Conservation (phyloP, 2,113 vertebrate genomes). For the Gobio gobio region DNA sequence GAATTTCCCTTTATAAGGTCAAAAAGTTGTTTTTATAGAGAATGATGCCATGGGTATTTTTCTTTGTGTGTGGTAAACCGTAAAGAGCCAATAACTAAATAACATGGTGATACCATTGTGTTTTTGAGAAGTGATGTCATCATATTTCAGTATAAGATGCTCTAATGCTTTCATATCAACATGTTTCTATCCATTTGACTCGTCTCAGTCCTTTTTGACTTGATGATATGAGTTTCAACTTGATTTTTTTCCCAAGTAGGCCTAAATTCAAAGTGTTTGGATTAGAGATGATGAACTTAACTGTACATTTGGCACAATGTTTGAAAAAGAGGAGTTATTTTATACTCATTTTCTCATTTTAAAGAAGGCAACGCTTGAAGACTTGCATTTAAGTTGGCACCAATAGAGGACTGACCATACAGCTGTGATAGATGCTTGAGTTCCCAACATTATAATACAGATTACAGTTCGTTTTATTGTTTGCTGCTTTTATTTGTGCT, state of each 20-base stretch:
- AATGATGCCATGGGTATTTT: slow-evolving; percentile 4
- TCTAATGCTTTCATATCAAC: neutral
- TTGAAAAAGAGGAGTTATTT: neutral
- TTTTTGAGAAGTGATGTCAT: slow-evolving; percentile 18
- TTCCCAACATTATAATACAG: neutral
- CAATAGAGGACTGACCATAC: neutral
- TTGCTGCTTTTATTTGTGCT: neutral
- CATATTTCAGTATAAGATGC: neutral
- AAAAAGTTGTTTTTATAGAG: neutral
- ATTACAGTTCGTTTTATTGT: neutral
- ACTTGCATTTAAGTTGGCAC: neutral
- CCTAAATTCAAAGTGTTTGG: neutral
- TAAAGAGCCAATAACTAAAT: neutral
- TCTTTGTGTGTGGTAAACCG: neutral
- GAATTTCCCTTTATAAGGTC: neutral
- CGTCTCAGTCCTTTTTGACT: neutral
- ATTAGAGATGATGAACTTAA: neutral
- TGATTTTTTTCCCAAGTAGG: neutral
- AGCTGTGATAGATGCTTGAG: neutral
- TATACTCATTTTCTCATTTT: neutral
- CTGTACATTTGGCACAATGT: neutral
- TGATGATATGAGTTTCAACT: neutral
- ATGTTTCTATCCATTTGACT: neutral
- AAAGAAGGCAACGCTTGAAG: neutral
- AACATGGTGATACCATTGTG: neutral